Conservation (phyloP, 1,140 invertebrate genomes). For the Microplitis demolitor region DNA sequence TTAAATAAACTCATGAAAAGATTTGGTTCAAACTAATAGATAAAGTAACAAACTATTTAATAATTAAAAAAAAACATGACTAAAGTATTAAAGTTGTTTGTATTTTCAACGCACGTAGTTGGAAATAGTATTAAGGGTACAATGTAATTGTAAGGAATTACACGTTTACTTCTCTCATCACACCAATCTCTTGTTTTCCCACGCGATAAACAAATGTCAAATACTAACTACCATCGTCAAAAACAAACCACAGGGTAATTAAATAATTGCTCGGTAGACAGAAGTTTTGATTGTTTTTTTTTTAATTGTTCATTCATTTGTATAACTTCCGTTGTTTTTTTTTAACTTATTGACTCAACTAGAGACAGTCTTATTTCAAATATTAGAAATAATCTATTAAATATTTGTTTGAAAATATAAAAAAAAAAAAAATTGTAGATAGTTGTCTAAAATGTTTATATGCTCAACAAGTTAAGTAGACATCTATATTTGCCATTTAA, state of each 20-base stretch:
- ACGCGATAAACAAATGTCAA: slow-evolving; percentile 3
- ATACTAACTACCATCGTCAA: neutral
- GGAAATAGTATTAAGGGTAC: neutral
- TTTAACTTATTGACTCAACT: too few relatives aligned
- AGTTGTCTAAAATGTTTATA: too few relatives aligned
- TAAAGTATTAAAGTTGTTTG: neutral
- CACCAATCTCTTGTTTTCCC: neutral
- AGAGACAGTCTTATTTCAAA: too few relatives aligned
- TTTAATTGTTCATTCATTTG: neutral
- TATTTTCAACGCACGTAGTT: slow-evolving; percentile 19
- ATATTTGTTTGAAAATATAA: too few relatives aligned
- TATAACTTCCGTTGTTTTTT: neutral
- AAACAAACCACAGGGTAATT: neutral
- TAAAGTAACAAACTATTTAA: too few relatives aligned
- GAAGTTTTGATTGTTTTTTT: neutral
- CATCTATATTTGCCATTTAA: too few relatives aligned
- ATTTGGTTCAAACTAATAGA: too few relatives aligned
- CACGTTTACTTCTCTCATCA: slow-evolving; percentile 9
- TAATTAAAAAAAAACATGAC: too few relatives aligned
- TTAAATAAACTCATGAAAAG: too few relatives aligned
- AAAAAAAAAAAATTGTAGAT: too few relatives aligned
- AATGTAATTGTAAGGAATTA: slow-evolving; percentile 21
- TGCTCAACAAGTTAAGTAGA: too few relatives aligned
- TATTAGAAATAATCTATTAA: too few relatives aligned
- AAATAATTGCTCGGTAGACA: neutral